Conservation (phyloP, 1,140 invertebrate genomes). For the Caenorhabditis latens region DNA sequence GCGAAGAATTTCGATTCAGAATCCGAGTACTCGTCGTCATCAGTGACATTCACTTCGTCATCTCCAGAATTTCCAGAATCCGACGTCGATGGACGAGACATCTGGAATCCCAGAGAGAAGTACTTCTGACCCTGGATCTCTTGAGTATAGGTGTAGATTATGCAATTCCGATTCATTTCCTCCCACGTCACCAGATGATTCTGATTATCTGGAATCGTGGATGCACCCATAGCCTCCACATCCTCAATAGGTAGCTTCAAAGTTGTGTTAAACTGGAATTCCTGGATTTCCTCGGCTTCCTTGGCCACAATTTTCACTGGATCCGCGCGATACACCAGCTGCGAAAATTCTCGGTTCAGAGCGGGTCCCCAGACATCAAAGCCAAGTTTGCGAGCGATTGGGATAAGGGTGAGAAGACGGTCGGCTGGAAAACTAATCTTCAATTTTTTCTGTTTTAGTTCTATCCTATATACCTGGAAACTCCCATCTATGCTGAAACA, state of each 20-base stretch:
- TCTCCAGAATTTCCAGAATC: background rate
- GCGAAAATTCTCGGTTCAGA: constrained; percentile 23
- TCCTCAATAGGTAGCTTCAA: background rate
- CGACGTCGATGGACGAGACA: background rate
- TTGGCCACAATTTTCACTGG: background rate
- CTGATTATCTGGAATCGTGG: constrained; percentile 1
- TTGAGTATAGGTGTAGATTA: constrained; percentile 31
- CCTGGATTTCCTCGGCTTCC: background rate
- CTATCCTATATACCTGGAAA: background rate
- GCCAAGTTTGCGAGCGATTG: constrained; percentile 23
- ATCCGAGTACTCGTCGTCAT: background rate
- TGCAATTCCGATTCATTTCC: background rate
- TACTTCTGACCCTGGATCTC: background rate
- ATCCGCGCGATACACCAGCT: background rate
- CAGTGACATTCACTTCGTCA: background rate
- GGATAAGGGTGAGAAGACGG: background rate
- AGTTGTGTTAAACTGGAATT: constrained; percentile 10
- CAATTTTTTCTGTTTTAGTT: background rate
- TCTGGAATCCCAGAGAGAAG: constrained; percentile 10
- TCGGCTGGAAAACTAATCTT: background rate
- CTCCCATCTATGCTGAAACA: constrained; percentile 36
- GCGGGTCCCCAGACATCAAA: constrained; percentile 34
- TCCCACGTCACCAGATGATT: constrained; percentile 28
- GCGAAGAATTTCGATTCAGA: background rate
- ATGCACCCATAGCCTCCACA: background rate